A percentile compares a stretch with the other conserved stretches of the same genome.
Evolutionary conservation across 1,140 invertebrate genomes (phyloP).

Genomic region (Brachionus sp.): DNA sequence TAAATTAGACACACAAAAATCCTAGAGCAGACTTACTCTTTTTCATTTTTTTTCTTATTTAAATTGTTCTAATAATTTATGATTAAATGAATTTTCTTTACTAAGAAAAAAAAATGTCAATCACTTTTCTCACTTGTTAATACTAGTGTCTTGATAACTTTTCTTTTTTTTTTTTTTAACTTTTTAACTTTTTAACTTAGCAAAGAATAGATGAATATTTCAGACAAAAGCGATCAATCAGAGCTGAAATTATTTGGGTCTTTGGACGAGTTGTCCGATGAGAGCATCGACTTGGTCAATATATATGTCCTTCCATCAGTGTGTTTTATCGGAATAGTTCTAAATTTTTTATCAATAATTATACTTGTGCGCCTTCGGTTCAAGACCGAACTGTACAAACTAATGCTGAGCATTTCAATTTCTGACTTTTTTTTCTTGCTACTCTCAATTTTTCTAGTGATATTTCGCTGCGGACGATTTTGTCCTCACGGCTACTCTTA

Average conservation of each 20-base stretch:
- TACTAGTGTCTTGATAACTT: background rate
- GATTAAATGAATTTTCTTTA: background rate
- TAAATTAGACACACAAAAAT: background rate
- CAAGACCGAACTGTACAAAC: background rate
- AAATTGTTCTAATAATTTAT: background rate
- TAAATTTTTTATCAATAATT: slow-evolving; percentile 1
- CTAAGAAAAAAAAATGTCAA: background rate
- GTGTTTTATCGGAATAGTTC: slow-evolving; percentile 6
- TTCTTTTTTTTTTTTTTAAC: background rate
- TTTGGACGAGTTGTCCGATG: background rate
- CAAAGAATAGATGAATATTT: background rate
- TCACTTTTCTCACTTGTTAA: background rate
- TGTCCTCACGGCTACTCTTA: slow-evolving; percentile 6
- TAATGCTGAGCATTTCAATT: slow-evolving; percentile 3
- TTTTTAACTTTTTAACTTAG: background rate
- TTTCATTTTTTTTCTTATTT: background rate
- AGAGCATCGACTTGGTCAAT: slow-evolving; percentile 13
- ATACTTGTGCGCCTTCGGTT: background rate
- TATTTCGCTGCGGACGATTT: slow-evolving; percentile 26
- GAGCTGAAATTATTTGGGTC: background rate
- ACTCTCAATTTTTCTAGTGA: background rate
- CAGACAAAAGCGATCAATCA: background rate
- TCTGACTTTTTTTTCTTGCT: slow-evolving; percentile 3
- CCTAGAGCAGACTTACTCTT: background rate
- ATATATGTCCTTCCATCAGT: slow-evolving; percentile 3